phyloP scores from a whole-genome alignment of 2,888 invertebrate genomes.

The Halictus quadricinctus region DNA sequence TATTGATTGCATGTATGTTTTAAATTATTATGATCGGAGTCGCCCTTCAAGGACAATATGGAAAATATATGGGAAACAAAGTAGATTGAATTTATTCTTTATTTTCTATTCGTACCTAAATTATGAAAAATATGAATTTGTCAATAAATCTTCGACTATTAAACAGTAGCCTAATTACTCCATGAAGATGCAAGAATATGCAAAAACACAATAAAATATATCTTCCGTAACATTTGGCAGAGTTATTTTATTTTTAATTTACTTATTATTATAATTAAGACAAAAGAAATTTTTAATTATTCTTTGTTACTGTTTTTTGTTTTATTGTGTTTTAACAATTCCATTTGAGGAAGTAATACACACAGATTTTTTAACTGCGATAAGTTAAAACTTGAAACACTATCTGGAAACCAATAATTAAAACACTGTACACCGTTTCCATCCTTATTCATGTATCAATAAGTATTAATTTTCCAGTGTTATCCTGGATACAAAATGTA shows the following conservation, averaged over 20 bases:
- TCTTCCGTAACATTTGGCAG: neutral
- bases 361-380: neutral
- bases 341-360: neutral
- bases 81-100: conserved; percentile 7
- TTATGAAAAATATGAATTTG: conserved; percentile 12
- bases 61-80: neutral
- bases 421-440: conserved; percentile 1
- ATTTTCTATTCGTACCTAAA: conserved; percentile 9
- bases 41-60: neutral
- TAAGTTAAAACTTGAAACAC: neutral
- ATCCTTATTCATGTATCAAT: conserved; percentile 3
- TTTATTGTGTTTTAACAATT: conserved; percentile 9
- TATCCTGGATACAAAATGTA: neutral
- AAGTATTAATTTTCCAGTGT: neutral
- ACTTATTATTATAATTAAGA: neutral
- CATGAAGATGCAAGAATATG: neutral
- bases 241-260: neutral
- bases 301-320: neutral
- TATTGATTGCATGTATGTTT: neutral
- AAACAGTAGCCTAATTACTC: conserved; percentile 8
- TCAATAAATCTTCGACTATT: conserved; percentile 10
- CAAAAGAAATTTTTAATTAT: neutral
- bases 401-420: neutral
- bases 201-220: conserved; percentile 9
- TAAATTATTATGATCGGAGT: neutral